Evolutionary conservation across 2,888 invertebrate species (phyloP).

Genomic region (Rhagonycha lutea): DNA sequence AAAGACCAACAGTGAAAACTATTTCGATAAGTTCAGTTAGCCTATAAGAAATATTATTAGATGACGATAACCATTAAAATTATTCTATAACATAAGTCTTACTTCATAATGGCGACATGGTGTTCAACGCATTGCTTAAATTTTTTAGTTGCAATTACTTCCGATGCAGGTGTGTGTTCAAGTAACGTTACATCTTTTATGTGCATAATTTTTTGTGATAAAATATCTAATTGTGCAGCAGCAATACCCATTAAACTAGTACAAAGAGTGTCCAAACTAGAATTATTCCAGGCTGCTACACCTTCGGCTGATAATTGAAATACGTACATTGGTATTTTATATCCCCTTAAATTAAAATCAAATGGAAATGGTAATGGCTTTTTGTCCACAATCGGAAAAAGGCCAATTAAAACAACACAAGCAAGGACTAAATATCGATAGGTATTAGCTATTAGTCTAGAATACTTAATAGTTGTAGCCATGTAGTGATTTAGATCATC

Average conservation of each 20-base stretch:
- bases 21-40: conserved; percentile 16
- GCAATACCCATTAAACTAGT: conserved; percentile 20
- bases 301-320: conserved; percentile 15
- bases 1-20: conserved; percentile 16
- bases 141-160: neutral
- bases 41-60: conserved; percentile 8
- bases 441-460: conserved; percentile 15
- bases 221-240: conserved; percentile 21
- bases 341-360: conserved; percentile 23
- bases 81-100: neutral
- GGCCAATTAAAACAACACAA: conserved; percentile 6
- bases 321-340: conserved; percentile 14
- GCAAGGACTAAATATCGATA: conserved; percentile 6
- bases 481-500: conserved; percentile 19
- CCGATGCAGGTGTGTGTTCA: neutral
- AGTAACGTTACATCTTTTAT: neutral
- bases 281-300: conserved; percentile 27
- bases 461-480: conserved; percentile 11
- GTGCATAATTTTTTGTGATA: conserved; percentile 7
- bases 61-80: neutral
- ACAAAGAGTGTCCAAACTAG: conserved; percentile 17
- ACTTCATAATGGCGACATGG: conserved; percentile 20
- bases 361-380: conserved; percentile 27
- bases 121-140: conserved; percentile 21
- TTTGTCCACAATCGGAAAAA: conserved; percentile 20